phyloP scores from a whole-genome alignment of 2,797 vertebrate species.

The Distichodus sexfasciatus region DNA sequence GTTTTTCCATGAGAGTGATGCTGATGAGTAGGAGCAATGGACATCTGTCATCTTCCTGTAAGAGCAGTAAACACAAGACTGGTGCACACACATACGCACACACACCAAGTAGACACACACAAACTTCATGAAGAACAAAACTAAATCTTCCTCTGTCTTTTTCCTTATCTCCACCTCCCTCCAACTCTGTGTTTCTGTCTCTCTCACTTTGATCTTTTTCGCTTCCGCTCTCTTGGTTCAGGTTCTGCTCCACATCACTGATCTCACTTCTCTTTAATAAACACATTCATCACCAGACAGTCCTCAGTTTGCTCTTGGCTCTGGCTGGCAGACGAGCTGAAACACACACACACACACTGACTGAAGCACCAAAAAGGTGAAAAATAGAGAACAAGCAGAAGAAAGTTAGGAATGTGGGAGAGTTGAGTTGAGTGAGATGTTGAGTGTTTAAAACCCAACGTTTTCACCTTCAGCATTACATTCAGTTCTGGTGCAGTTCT shows the following conservation, averaged over 20 bases:
- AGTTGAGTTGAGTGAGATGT: too few relatives aligned
- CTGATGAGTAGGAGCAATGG: conserved; percentile 16
- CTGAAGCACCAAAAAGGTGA: too few relatives aligned
- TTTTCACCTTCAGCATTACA: too few relatives aligned
- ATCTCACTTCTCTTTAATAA: background rate
- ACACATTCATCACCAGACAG: background rate
- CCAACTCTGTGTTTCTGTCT: background rate
- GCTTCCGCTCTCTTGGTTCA: background rate
- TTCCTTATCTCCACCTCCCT: background rate
- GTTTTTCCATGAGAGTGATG: conserved; percentile 32
- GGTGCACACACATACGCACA: too few relatives aligned
- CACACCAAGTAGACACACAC: too few relatives aligned
- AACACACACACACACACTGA: background rate
- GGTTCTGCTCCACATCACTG: conserved; percentile 4
- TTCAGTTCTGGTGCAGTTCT: too few relatives aligned
- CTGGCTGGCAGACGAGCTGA: background rate
- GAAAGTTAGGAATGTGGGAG: too few relatives aligned
- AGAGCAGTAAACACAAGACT: conserved; percentile 10
- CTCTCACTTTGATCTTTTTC: background rate
- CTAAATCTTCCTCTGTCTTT: conserved; percentile 1
- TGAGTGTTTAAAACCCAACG: too few relatives aligned
- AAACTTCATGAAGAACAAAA: conserved; percentile 3
- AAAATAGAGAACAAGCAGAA: too few relatives aligned
- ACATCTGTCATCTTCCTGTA: conserved; percentile 28
- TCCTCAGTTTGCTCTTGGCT: background rate